Evolutionary conservation across 1,140 invertebrate species (phyloP).

Genomic region (Lineus longissimus): DNA sequence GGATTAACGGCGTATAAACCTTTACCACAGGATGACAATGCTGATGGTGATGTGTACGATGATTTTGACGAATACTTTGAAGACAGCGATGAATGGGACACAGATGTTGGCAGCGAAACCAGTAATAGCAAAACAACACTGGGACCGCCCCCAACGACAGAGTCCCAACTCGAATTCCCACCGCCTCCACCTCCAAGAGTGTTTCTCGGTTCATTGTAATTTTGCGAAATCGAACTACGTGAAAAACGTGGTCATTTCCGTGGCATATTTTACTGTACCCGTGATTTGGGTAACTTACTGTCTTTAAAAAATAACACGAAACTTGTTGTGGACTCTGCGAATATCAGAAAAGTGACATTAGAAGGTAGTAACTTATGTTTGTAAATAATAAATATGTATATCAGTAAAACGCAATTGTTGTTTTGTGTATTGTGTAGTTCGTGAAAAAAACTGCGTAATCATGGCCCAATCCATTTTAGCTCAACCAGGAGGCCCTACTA

Average conservation of each 20-base stretch:
- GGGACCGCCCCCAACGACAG: background rate
- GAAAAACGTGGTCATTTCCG: background rate
- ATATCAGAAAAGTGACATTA: background rate
- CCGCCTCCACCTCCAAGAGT: background rate
- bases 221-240: slow-evolving; percentile 2
- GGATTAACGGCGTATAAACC: slow-evolving; percentile 1
- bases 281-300: slow-evolving; percentile 1
- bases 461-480: background rate
- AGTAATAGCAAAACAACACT: no score
- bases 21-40: background rate
- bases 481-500: background rate
- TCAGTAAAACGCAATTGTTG: no score
- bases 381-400: no score
- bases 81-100: slow-evolving; percentile 4
- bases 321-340: slow-evolving; percentile 1
- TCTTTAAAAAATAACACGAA: background rate
- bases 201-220: background rate
- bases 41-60: background rate
- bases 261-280: slow-evolving; percentile 2
- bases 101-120: background rate
- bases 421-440: no score
- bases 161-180: no score
- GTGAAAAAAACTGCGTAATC: background rate
- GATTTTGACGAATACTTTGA: background rate
- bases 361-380: slow-evolving; percentile 7